phyloP scores from a whole-genome alignment of 2,797 vertebrate genomes.

The Enteromius paludinosus region DNA sequence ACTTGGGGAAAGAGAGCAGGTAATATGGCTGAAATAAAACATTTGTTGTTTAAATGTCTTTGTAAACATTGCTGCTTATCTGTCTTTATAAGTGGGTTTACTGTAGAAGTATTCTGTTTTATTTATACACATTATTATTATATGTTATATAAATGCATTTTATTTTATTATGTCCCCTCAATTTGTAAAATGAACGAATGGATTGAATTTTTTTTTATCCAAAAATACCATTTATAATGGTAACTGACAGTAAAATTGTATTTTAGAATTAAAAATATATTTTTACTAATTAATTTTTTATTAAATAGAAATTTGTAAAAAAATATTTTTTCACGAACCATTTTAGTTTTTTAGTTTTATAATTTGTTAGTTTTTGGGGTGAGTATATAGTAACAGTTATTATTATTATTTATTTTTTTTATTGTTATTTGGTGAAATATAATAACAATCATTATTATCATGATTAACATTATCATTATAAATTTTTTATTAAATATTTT shows the following conservation, averaged over 20 bases:
- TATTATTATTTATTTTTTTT: neutral
- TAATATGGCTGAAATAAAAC: slow-evolving; percentile 48
- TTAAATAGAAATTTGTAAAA: neutral
- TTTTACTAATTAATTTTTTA: neutral
- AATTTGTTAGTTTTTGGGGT: neutral
- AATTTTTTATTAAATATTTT: neutral
- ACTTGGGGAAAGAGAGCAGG: slow-evolving; percentile 87
- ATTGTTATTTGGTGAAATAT: neutral
- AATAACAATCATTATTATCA: too few relatives aligned
- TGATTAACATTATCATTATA: too few relatives aligned
- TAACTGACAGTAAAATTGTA: neutral
- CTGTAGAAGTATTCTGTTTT: neutral
- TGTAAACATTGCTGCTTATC: neutral
- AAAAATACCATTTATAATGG: neutral
- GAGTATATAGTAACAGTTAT: neutral
- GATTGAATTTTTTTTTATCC: neutral
- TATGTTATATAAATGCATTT: neutral
- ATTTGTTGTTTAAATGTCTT: neutral
- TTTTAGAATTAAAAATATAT: neutral
- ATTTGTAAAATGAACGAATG: neutral
- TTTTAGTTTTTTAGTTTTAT: neutral
- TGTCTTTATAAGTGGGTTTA: neutral
- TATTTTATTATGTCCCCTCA: neutral
- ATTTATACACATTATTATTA: neutral
- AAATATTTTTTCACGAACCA: neutral